These are phyloP conservation scores for Scortum barcoo DNA, from an alignment of 2,113 vertebrate species.

Conservation along the genomic window DNA sequence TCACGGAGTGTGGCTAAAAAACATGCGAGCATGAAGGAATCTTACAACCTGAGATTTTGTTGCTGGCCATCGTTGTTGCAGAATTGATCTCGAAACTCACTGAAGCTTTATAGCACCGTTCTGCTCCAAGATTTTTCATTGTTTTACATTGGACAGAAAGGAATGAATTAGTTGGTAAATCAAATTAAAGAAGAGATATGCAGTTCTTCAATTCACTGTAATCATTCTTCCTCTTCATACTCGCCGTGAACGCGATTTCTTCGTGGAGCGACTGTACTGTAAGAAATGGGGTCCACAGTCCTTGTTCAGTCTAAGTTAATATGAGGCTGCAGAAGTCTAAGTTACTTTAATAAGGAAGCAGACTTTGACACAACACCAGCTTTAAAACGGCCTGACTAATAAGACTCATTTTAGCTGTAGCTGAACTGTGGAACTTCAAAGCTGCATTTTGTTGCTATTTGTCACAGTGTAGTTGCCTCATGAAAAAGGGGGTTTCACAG, in stretches of 20 bases:
- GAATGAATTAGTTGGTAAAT: not conserved
- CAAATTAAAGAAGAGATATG: not conserved
- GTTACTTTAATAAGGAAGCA: too few relatives aligned
- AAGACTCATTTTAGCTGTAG: too few relatives aligned
- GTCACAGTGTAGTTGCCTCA: not conserved
- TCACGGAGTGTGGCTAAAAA: constrained; percentile 53
- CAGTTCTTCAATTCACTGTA: not conserved
- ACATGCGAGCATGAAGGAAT: constrained; percentile 35
- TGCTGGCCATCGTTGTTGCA: not conserved
- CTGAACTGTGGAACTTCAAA: too few relatives aligned
- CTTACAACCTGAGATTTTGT: constrained; percentile 34
- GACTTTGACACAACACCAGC: too few relatives aligned
- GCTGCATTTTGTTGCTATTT: not conserved
- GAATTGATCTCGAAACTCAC: constrained; percentile 5
- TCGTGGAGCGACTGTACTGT: not conserved
- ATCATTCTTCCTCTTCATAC: not conserved
- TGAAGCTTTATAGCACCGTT: not conserved
- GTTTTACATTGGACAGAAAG: not conserved
- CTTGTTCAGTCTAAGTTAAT: not conserved
- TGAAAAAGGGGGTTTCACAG: too few relatives aligned
- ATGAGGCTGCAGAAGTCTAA: not conserved
- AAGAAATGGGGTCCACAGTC: not conserved
- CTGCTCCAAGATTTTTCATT: not conserved
- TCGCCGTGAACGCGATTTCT: not conserved
- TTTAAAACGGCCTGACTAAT: too few relatives aligned